A percentile compares a stretch with the other conserved stretches of the same genome.
These are phyloP conservation scores for Drosophila stalkeri DNA, from an alignment of 2,888 invertebrate species.

Conservation along the genomic window DNA sequence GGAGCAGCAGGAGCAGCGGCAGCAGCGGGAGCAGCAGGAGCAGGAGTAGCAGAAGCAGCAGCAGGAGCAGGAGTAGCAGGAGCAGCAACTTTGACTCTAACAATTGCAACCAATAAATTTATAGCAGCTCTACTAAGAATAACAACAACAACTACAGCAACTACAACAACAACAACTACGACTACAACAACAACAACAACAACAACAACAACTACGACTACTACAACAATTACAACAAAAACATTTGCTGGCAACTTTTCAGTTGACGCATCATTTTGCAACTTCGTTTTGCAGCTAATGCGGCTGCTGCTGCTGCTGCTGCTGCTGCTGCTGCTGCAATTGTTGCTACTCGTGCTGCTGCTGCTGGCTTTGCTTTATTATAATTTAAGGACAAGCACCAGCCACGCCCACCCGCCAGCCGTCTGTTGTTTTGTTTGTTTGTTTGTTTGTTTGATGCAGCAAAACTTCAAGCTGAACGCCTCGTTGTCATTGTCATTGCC, in stretches of 20 bases:
- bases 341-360: conserved; percentile 4
- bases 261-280: conserved; percentile 57
- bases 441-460: conserved; percentile 45
- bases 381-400: conserved; percentile 56
- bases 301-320: conserved; percentile 40
- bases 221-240: conserved; percentile 15
- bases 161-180: too few species aligned
- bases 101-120: conserved; percentile 23
- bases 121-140: conserved; percentile 22
- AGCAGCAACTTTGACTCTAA: background rate
- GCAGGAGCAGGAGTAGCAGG: conserved; percentile 5
- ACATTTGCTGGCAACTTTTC: conserved; percentile 47
- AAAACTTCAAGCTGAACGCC: conserved; percentile 70
- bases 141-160: too few species aligned
- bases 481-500: conserved; percentile 72
- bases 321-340: conserved; percentile 1
- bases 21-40: background rate
- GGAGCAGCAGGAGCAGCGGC: conserved; percentile 4
- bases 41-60: conserved; percentile 12
- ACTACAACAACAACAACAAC: too few species aligned
- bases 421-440: conserved; percentile 21
- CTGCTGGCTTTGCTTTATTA: conserved; percentile 53
- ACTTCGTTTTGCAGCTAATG: conserved; percentile 67
- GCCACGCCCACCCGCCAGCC: background rate
- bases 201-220: too few species aligned